Percentiles rank a stretch among this genome's conserved stretches.
These are phyloP conservation scores for Heteronetta atricapilla DNA, from an alignment of 2,113 vertebrate genomes.

Conservation along the genomic window DNA sequence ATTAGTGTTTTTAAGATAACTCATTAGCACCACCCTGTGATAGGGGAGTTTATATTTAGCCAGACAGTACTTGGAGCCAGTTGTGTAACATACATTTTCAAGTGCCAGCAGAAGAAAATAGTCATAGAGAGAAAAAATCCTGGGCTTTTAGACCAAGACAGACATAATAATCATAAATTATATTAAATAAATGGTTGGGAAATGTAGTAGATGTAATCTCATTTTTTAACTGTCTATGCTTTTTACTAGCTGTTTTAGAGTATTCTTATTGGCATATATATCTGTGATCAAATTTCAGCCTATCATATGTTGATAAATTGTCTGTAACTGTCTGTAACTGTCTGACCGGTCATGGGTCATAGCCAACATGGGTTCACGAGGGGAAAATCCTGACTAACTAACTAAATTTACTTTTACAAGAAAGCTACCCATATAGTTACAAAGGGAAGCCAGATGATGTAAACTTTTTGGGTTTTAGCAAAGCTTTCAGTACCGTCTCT, in stretches of 20 bases:
- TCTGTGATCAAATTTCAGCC: background rate
- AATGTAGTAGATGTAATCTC: background rate
- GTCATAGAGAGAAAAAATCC: background rate
- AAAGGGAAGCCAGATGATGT: background rate
- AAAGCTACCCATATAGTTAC: background rate
- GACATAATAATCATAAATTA: background rate
- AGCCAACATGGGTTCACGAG: background rate
- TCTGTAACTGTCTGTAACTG: background rate
- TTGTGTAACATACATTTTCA: background rate
- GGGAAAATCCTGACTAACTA: background rate
- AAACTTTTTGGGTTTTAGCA: background rate
- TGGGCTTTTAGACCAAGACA: background rate
- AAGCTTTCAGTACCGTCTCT: background rate
- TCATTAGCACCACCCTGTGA: background rate
- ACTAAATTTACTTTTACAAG: background rate
- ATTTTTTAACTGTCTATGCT: background rate
- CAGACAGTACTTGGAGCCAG: background rate
- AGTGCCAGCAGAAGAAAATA: background rate
- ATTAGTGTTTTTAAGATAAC: background rate
- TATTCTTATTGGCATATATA: background rate
- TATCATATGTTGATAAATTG: background rate
- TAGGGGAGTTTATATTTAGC: background rate
- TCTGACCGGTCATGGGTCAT: background rate
- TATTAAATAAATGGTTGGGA: background rate
- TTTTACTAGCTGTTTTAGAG: background rate